These are phyloP conservation scores for Diacarnus erythraeanus DNA, from an alignment of 37 sponge, comb jelly and placozoan species.

Conservation along the genomic window DNA sequence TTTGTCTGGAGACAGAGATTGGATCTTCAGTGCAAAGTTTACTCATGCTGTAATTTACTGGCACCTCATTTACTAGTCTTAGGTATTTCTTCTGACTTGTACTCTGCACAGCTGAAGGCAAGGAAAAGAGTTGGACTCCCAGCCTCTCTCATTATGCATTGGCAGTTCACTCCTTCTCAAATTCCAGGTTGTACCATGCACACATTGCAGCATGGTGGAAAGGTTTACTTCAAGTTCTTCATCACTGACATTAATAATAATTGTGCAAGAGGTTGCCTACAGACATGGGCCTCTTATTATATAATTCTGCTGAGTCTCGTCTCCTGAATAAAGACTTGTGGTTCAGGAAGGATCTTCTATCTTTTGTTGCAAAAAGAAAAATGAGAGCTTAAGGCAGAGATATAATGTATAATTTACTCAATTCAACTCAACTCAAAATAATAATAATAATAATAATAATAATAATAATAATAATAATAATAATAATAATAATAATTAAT, in stretches of 20 bases:
- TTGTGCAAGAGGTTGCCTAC: neutral
- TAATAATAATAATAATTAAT: too few species aligned
- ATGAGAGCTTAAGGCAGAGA: slow-evolving; percentile 32
- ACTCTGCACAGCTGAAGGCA: too few species aligned
- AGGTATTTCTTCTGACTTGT: neutral
- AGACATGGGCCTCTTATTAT: slow-evolving; percentile 1
- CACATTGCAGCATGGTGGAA: neutral
- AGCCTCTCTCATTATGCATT: neutral
- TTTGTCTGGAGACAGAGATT: neutral
- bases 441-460: too few species aligned
- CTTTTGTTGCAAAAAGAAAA: slow-evolving; percentile 48
- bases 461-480: too few species aligned
- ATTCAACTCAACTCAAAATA: too few species aligned
- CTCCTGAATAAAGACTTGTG: slow-evolving; percentile 16
- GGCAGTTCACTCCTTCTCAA: neutral
- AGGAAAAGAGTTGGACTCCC: neutral
- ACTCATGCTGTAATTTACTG: neutral
- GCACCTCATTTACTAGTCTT: neutral
- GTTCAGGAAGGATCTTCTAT: slow-evolving; percentile 16
- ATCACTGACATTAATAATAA: too few species aligned
- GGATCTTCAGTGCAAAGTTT: neutral
- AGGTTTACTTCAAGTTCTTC: neutral
- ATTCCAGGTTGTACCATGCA: neutral
- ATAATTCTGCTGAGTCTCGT: slow-evolving; percentile 13
- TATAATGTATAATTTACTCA: slow-evolving; percentile 42